Evolutionary conservation across 2,113 vertebrate genomes (phyloP).

Genomic region (Hippopotamus amphibius): DNA sequence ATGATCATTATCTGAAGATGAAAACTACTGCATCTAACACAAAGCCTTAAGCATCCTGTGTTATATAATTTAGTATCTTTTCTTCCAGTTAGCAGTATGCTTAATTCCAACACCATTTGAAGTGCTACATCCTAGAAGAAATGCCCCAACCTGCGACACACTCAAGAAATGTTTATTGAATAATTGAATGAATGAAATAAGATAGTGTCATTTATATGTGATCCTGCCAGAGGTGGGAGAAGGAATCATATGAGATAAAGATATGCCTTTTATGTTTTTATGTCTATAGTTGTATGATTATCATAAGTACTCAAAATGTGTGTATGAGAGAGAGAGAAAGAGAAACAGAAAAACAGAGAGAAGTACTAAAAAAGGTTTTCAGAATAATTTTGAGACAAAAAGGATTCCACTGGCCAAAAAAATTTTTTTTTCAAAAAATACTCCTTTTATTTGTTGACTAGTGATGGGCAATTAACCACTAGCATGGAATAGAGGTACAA

Average conservation of each 20-base stretch:
- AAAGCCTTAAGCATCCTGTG: neutral
- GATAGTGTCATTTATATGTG: neutral
- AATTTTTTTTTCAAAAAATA: too few relatives aligned
- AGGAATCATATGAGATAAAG: neutral
- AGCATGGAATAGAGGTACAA: neutral
- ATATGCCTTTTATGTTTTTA: neutral
- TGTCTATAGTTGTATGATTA: neutral
- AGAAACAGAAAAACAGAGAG: neutral
- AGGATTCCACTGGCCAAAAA: neutral
- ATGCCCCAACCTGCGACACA: neutral
- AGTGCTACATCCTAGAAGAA: neutral
- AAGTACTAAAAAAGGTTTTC: neutral
- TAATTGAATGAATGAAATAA: neutral
- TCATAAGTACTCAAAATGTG: neutral
- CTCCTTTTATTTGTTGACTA: neutral
- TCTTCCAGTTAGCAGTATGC: neutral
- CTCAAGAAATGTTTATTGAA: neutral
- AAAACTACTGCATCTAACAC: neutral
- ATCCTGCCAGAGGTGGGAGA: neutral
- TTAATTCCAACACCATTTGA: neutral
- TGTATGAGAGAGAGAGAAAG: too few relatives aligned
- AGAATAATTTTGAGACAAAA: constrained; percentile 12
- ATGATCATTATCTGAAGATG: neutral
- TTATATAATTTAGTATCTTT: neutral
- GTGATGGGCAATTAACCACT: neutral